A percentile compares a stretch with the other conserved stretches of the same genome.
phyloP scores from a whole-genome alignment of 1,140 invertebrate species.

The Platyscapa corneri region DNA sequence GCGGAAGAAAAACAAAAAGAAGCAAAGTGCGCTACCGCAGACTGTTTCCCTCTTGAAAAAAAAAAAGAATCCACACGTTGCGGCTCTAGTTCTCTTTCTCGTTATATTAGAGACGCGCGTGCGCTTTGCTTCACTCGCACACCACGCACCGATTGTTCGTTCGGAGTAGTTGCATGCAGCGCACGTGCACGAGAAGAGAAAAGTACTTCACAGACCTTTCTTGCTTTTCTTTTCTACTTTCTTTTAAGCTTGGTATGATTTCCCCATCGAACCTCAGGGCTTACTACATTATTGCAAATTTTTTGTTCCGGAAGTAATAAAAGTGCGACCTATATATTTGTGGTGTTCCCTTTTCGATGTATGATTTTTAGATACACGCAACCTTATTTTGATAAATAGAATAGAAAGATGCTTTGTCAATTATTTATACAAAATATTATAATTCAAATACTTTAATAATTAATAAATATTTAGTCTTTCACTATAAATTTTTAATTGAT shows the following conservation, averaged over 20 bases:
- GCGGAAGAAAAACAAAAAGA: background rate
- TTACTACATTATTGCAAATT: background rate
- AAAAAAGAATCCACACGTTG: background rate
- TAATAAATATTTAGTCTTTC: too few species aligned
- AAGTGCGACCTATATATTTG: background rate
- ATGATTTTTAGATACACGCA: too few species aligned
- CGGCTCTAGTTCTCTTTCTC: background rate
- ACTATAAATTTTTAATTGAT: too few species aligned
- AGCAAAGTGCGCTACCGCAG: background rate
- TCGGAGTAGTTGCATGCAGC: too few species aligned
- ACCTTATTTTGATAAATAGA: too few species aligned
- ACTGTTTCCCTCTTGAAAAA: background rate
- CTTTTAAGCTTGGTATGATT: background rate
- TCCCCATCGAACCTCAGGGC: background rate
- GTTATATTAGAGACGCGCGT: background rate
- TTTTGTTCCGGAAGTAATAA: background rate
- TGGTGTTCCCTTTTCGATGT: background rate
- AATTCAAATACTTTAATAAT: too few species aligned
- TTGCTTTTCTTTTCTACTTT: background rate
- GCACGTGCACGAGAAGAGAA: constrained; percentile 27
- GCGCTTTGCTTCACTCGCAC: background rate
- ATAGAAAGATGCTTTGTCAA: too few species aligned
- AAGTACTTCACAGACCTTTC: constrained; percentile 1
- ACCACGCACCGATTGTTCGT: background rate
- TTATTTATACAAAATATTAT: too few species aligned